Evolutionary conservation across 1,140 invertebrate genomes (phyloP).

Genomic region (Meteorus sp.): DNA sequence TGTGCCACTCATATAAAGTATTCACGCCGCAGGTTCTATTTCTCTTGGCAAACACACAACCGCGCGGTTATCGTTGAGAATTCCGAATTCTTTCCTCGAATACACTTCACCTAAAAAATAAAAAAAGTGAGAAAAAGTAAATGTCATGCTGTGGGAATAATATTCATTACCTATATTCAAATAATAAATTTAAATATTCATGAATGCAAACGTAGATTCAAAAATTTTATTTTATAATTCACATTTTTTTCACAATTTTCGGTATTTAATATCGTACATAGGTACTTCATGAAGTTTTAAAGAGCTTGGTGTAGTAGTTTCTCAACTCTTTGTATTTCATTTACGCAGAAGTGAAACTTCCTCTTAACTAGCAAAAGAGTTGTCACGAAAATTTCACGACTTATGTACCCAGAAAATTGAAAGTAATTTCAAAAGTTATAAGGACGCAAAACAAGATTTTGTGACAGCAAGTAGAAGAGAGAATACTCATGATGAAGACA

Average conservation of each 20-base stretch:
- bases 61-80: not conserved
- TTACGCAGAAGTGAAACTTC: not conserved
- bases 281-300: no score
- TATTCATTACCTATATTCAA: no score
- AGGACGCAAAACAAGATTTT: constrained; percentile 10
- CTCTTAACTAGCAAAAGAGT: not conserved
- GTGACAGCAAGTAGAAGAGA: no score
- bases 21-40: constrained; percentile 13
- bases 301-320: no score
- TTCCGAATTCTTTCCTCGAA: not conserved
- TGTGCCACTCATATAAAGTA: constrained; percentile 11
- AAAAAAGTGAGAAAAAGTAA: no score
- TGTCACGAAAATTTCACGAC: not conserved
- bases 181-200: no score
- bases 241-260: no score
- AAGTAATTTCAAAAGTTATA: constrained; percentile 24
- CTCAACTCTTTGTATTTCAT: not conserved
- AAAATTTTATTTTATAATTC: no score
- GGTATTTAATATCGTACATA: not conserved
- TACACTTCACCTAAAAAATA: not conserved
- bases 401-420: constrained; percentile 29
- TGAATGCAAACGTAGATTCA: no score
- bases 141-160: no score
- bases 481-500: no score
- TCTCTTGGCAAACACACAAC: not conserved